Percentiles rank a stretch among this genome's conserved stretches.
Evolutionary conservation across 2,797 vertebrate species (phyloP).

Genomic region (Oophaga sylvatica): DNA sequence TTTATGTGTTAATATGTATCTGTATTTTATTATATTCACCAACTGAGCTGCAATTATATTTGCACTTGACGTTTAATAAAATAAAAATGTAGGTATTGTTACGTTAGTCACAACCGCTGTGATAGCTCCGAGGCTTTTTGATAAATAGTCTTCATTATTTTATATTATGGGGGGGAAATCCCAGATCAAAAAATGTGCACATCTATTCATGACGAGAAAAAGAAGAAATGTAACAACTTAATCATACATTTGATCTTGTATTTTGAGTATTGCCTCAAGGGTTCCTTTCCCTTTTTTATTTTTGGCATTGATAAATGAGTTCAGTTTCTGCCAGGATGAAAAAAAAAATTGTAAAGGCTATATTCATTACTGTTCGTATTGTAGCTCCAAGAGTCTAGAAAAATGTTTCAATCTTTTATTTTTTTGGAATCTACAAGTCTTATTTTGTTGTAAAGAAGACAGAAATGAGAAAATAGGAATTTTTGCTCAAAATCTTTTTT

Average conservation of each 20-base stretch:
- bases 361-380: conserved; percentile 23
- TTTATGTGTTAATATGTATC: not conserved
- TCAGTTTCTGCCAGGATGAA: conserved; percentile 41
- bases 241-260: conserved; percentile 48
- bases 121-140: conserved; percentile 4
- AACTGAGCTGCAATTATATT: not conserved
- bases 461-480: too few relatives aligned
- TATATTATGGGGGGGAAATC: conserved; percentile 22
- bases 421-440: not conserved
- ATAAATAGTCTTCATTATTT: conserved; percentile 45
- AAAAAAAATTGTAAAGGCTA: not conserved
- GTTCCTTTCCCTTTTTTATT: conserved; percentile 1
- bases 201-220: conserved; percentile 19
- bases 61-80: not conserved
- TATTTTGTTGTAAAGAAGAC: not conserved
- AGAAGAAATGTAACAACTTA: conserved; percentile 36
- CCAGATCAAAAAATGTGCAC: conserved; percentile 36
- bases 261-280: conserved; percentile 28
- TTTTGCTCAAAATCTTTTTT: too few relatives aligned
- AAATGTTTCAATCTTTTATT: too few relatives aligned
- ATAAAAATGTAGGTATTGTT: not conserved
- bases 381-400: not conserved
- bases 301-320: conserved; percentile 50
- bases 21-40: not conserved
- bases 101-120: not conserved